These are phyloP conservation scores for Chrysopilus asiliformis DNA, from an alignment of 2,888 invertebrate genomes.

Conservation along the genomic window DNA sequence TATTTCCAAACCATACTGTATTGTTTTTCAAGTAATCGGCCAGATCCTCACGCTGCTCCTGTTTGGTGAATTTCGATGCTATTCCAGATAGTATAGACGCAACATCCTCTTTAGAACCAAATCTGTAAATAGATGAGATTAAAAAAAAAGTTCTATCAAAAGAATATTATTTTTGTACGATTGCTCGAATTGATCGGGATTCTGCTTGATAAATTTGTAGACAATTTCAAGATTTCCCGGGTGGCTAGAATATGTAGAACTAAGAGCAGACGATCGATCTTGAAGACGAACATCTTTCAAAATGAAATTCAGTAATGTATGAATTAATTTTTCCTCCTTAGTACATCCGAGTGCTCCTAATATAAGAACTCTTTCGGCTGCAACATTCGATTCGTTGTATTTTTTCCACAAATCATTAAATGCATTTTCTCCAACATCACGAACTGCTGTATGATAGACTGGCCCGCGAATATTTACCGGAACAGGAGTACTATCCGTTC, in stretches of 20 bases:
- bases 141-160: no score
- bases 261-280: conserved; percentile 28
- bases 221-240: conserved; percentile 42
- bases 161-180: conserved; percentile 10
- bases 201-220: conserved; percentile 36
- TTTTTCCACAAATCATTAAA: conserved; percentile 52
- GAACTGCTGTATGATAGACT: conserved; percentile 64
- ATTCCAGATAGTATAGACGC: conserved; percentile 28
- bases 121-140: conserved; percentile 1
- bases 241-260: conserved; percentile 40
- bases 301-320: conserved; percentile 38
- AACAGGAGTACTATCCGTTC: conserved; percentile 26
- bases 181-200: no score
- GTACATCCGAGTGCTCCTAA: conserved; percentile 57
- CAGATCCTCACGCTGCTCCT: conserved; percentile 21
- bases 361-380: conserved; percentile 54
- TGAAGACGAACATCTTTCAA: conserved; percentile 32
- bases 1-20: conserved; percentile 23
- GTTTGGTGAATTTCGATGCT: conserved; percentile 27
- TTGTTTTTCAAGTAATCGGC: conserved; percentile 21
- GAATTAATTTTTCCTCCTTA: conserved; percentile 39
- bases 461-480: conserved; percentile 50
- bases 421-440: conserved; percentile 45
- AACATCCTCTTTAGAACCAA: conserved; percentile 15
- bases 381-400: conserved; percentile 45